phyloP scores from a whole-genome alignment of 2,888 invertebrate species.

The Andrena fulva region DNA sequence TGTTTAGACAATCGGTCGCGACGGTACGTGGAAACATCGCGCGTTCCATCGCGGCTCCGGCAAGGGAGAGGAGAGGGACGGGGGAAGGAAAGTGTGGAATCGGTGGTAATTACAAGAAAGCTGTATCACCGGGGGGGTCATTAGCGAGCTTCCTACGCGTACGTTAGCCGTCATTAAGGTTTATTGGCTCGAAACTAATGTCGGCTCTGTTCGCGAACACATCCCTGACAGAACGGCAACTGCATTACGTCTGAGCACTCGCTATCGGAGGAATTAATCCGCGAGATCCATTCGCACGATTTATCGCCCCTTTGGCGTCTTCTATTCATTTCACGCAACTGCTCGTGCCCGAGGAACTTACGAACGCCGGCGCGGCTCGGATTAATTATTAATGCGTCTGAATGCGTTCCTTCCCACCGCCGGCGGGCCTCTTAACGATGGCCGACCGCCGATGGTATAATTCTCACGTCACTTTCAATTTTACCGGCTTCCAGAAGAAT shows the following conservation, averaged over 20 bases:
- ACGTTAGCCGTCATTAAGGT: slow-evolving; percentile 59
- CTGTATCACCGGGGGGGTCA: slow-evolving; percentile 41
- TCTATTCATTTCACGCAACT: slow-evolving; percentile 16
- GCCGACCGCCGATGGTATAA: not conserved
- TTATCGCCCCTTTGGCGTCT: slow-evolving; percentile 44
- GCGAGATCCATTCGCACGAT: slow-evolving; percentile 40
- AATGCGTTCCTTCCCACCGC: not conserved
- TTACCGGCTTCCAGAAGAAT: slow-evolving; percentile 18
- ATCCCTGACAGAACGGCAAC: slow-evolving; percentile 49
- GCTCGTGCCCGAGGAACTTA: slow-evolving; percentile 1
- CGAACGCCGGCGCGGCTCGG: not conserved
- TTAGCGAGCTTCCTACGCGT: slow-evolving; percentile 54
- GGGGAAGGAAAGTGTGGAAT: slow-evolving; percentile 46
- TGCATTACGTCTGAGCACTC: slow-evolving; percentile 33
- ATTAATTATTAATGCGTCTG: slow-evolving; percentile 28
- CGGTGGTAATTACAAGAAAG: slow-evolving; percentile 52
- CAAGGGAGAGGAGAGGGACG: not conserved
- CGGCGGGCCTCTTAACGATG: not conserved
- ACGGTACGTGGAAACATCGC: not conserved
- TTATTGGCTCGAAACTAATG: slow-evolving; percentile 61
- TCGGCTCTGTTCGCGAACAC: slow-evolving; percentile 37
- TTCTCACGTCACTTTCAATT: slow-evolving; percentile 48
- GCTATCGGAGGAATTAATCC: slow-evolving; percentile 56
- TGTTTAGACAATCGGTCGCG: not conserved
- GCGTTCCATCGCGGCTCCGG: not conserved